phyloP scores from a whole-genome alignment of 2,113 vertebrate species.

The Bothrops jararaca region DNA sequence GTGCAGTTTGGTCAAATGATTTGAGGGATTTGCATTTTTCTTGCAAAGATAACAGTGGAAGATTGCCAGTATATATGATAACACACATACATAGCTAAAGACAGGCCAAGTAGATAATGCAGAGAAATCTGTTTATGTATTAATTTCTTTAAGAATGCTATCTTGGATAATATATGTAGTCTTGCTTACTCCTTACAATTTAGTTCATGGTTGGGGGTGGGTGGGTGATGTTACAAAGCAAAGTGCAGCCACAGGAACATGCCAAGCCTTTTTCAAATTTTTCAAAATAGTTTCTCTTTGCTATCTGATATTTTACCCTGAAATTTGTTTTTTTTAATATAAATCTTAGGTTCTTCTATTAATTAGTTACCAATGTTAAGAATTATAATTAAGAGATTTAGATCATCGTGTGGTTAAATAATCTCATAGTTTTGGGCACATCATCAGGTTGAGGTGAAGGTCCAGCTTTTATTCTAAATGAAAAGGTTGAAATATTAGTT shows the following conservation, averaged over 20 bases:
- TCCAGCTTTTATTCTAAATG: slow-evolving; percentile 61
- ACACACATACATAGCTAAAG: not conserved
- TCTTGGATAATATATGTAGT: not conserved
- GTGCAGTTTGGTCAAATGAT: not conserved
- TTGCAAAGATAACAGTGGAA: not conserved
- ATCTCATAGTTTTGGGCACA: slow-evolving; percentile 58
- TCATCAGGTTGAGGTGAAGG: slow-evolving; percentile 60
- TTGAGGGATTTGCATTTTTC: not conserved
- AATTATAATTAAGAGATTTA: slow-evolving; percentile 22
- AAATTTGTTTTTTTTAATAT: slow-evolving; percentile 1
- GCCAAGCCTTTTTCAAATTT: not conserved
- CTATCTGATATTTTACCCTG: slow-evolving; percentile 3
- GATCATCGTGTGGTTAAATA: slow-evolving; percentile 50
- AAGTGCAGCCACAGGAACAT: not conserved
- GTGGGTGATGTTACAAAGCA: not conserved
- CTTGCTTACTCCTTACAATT: not conserved
- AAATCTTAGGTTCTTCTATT: slow-evolving; percentile 14
- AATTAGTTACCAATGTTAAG: slow-evolving; percentile 32
- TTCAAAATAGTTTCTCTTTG: not conserved
- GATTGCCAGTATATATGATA: not conserved
- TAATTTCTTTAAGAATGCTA: not conserved
- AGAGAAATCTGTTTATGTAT: not conserved
- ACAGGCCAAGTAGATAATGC: not conserved
- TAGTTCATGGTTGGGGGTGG: not conserved
- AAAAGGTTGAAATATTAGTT: slow-evolving; percentile 44